Evolutionary conservation across 1,140 invertebrate species (phyloP).

Genomic region (Bombus terrestris): DNA sequence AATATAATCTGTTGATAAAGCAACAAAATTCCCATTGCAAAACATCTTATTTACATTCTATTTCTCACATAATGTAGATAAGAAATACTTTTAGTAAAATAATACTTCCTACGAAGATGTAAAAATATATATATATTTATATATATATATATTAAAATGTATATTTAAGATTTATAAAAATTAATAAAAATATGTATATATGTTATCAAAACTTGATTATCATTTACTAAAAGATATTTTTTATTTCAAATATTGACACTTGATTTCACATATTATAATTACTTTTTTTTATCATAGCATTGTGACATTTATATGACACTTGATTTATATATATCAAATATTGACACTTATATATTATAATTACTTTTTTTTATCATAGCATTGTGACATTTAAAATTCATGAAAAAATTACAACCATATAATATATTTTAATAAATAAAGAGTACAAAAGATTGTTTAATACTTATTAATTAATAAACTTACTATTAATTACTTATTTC

Average conservation of each 20-base stretch:
- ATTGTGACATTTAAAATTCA: conserved; percentile 22
- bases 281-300: neutral
- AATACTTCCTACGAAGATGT: conserved; percentile 47
- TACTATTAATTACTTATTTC: conserved; percentile 25
- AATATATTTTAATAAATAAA: conserved; percentile 50
- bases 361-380: conserved; percentile 3
- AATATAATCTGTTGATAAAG: conserved; percentile 9
- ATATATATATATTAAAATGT: conserved; percentile 57
- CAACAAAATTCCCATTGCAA: conserved; percentile 37
- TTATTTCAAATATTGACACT: conserved; percentile 15
- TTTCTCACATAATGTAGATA: conserved; percentile 61
- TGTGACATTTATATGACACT: neutral
- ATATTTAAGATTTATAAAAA: conserved; percentile 56
- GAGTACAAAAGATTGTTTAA: conserved; percentile 19
- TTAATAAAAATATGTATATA: conserved; percentile 55
- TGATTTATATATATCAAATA: neutral
- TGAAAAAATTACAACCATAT: conserved; percentile 34
- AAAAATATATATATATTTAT: conserved; percentile 53
- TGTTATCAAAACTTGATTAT: conserved; percentile 34
- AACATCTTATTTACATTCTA: conserved; percentile 43
- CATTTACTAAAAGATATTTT: conserved; percentile 39
- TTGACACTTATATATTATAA: conserved; percentile 4
- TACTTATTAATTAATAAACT: conserved; percentile 2
- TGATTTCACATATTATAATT: conserved; percentile 22
- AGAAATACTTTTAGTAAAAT: conserved; percentile 50